Conservation (phyloP, 2,113 vertebrate genomes). For the Motacilla tschutschensis region DNA sequence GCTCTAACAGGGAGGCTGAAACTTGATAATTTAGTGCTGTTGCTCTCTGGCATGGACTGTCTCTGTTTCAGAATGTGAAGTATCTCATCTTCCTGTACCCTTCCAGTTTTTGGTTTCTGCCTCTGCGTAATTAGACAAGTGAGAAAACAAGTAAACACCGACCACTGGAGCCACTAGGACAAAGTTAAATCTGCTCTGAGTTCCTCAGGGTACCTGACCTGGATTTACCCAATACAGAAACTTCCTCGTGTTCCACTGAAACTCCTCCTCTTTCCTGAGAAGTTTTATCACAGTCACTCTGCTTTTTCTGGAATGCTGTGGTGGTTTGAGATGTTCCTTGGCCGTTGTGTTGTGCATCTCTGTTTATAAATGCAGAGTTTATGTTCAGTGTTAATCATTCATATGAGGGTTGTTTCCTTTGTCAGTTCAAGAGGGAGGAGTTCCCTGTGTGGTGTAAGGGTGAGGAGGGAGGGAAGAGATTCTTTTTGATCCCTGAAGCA, state of each 20-base stretch:
- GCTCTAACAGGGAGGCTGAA: background rate
- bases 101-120: slow-evolving; percentile 24
- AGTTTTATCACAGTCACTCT: background rate
- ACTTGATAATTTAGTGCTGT: background rate
- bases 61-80: background rate
- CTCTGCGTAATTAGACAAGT: background rate
- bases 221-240: background rate
- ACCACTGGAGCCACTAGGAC: background rate
- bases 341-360: background rate
- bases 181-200: background rate
- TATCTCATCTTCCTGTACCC: background rate
- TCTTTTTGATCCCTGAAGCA: background rate
- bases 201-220: slow-evolving; percentile 16
- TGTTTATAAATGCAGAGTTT: background rate
- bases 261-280: background rate
- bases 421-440: background rate
- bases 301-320: background rate
- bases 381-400: background rate
- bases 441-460: background rate
- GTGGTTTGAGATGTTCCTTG: background rate
- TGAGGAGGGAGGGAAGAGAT: background rate
- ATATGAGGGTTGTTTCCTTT: background rate
- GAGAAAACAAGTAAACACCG: background rate
- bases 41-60: background rate
- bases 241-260: background rate